Base-by-base conservation (phyloP, 2,888 invertebrate species). In the Synergus laeviventris region DNA sequence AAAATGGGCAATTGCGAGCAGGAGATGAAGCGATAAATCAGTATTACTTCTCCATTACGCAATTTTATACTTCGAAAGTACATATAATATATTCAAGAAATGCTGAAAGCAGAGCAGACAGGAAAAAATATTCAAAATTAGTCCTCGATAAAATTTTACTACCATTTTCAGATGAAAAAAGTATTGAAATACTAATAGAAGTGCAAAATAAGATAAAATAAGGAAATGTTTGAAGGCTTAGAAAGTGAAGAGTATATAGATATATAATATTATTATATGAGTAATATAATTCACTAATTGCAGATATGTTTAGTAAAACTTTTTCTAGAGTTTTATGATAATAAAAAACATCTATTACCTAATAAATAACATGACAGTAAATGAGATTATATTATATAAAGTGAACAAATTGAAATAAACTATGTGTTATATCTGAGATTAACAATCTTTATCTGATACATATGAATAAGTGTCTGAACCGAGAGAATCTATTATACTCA, bases 191-290 rank as follows among this genome's bases (percentile, higher is more conserved):
- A 7, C 7, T 31, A 45, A 45, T 14, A 45, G 16, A 45, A 45
- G 16, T 16, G 5, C 14, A 45, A 45, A 45, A 45, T 45, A 39
- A 39, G 39, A 11, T 11, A 39, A 49, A 21, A 21, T 56, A 21
- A 21, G 12, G 12, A 21, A 56, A 56, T 56, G 11, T 56, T 56
- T 56, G 2, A 21, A 21, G 4, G 56, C 18, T 56, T 56, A 56
- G 56, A 56, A 56, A 56, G 56, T 21, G 12, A 1, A 3, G 18
- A 21, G 11, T 18, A 54, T 18, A 1, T 49, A 49, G 5, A 49
- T 18, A 18, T 3, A 7, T 12, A n/a, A 66, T 66, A 42, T 66
- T 66, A 66, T 66, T 45, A 45, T 24, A 45, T 66, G 66, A 24
- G 45, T 66, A 66, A 66, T 45, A 31, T 31, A 45, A 45, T 66